Base-by-base conservation (phyloP, 2,113 vertebrate species). In the Istiophorus platypterus region DNA sequence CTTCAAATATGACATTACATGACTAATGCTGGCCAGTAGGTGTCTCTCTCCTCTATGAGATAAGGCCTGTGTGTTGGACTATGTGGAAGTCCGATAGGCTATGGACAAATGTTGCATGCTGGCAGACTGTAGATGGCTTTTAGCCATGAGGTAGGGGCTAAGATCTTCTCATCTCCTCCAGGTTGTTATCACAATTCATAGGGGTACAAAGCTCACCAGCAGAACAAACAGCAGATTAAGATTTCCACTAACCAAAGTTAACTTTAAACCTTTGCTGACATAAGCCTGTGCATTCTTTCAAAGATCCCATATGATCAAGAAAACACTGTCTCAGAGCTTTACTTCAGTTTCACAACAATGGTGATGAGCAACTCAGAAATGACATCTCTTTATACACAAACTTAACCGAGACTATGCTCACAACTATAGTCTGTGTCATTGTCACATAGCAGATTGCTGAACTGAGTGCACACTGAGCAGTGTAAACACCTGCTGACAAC, bases 21-120 rank as follows among this genome's bases (percentile, higher is more conserved):
- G 37, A 66, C 76, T 67, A 51, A 42, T 6, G 29, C 52, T 24
- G 18, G 47, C 85, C 93, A 93, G 89, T 64, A 92, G 92, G 85
- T 81, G 93, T 88, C 92, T 88, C 90, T 68, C 85, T 84, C 39
- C 6, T n/a, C 64, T 6, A 24, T 34, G 17, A 20, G 39, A 90
- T 78, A 18, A 69, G 1, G 31, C 24, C 42, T 13, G 54, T 0
- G 63, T 70, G 52, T 17, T 22, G 31, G 27, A 54, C 58, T 78
- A 39, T 7, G 20, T 15, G 17, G 68, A 26, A 42, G 18, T 61
- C 20, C 15, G 20, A 10, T 37, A 37, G 27, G 14, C 45, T 74
- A 26, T 6, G 20, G 63, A 75, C 66, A 24, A 65, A 87, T 85
- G 82, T 62, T 64, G 64, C 81, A 81, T 73, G 73, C 49, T 85